These are phyloP conservation scores for Philonicus albiceps DNA, from an alignment of 2,888 invertebrate species.

Conservation along the genomic window DNA sequence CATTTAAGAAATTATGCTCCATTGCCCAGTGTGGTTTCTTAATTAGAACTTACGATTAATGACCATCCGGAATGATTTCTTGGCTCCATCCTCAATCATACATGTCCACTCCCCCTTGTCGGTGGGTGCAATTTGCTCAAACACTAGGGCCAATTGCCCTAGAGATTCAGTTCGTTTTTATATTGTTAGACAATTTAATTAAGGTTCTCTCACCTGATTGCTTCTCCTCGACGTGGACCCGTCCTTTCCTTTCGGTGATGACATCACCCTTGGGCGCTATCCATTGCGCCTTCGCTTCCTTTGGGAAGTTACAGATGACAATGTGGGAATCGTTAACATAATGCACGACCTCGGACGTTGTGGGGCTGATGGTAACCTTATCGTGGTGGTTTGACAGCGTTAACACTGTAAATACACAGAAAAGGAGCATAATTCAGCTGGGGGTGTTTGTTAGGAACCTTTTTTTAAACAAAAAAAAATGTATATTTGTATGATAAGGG, in stretches of 20 bases:
- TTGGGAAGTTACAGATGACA: constrained; percentile 59
- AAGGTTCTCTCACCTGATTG: constrained; percentile 55
- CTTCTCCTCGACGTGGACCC: constrained; percentile 62
- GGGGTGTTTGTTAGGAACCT: not conserved
- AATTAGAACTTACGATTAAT: constrained; percentile 61
- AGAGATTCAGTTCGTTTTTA: constrained; percentile 2
- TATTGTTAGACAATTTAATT: not conserved
- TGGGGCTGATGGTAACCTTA: constrained; percentile 58
- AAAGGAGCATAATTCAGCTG: not conserved
- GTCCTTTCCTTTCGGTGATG: constrained; percentile 61
- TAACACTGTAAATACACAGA: constrained; percentile 51
- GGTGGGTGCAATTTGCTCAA: constrained; percentile 62
- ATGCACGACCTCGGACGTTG: constrained; percentile 60
- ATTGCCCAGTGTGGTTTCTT: constrained; percentile 11
- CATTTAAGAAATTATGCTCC: constrained; percentile 35
- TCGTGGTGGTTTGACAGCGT: constrained; percentile 57
- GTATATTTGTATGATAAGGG: too few species aligned
- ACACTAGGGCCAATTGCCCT: constrained; percentile 64
- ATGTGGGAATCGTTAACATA: constrained; percentile 64
- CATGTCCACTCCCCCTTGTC: constrained; percentile 66
- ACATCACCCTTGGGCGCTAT: constrained; percentile 61
- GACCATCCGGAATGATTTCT: constrained; percentile 61
- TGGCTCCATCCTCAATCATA: constrained; percentile 56
- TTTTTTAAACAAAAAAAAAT: too few species aligned
- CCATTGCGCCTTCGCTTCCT: constrained; percentile 60